A percentile compares a stretch with the other conserved stretches of the same genome.
Evolutionary conservation across 2,888 invertebrate species (phyloP).

Genomic region (Ormyrus rosae): DNA sequence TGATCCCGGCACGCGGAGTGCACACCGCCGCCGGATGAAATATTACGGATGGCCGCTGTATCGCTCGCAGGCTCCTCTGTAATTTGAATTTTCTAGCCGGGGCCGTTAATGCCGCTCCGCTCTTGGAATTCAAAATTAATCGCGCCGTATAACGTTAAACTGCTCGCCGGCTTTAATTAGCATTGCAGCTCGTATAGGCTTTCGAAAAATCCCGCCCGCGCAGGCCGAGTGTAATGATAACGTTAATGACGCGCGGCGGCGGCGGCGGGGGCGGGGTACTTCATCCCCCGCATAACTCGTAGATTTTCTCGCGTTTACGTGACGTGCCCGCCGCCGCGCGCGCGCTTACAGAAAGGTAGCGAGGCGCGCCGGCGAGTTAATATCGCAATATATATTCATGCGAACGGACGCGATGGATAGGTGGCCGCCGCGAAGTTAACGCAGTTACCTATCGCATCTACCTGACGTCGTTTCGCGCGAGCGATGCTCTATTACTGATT

Average conservation of each 20-base stretch:
- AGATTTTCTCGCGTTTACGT: no score
- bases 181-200: no score
- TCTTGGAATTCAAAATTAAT: neutral
- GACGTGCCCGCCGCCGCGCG: no score
- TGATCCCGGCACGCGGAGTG: neutral
- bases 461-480: slow-evolving; percentile 49
- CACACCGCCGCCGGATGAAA: no score
- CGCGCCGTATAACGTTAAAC: no score
- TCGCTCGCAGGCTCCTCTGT: no score
- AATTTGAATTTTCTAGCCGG: neutral
- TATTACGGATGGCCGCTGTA: no score
- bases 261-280: neutral
- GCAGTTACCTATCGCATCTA: slow-evolving; percentile 54
- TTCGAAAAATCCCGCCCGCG: no score
- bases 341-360: no score
- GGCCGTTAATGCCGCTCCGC: neutral
- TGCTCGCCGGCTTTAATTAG: no score
- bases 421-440: slow-evolving; percentile 54
- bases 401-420: slow-evolving; percentile 47
- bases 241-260: slow-evolving; percentile 14
- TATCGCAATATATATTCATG: slow-evolving; percentile 59
- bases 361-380: slow-evolving; percentile 42
- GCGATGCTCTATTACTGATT: slow-evolving; percentile 49
- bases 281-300: no score
- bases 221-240: neutral